phyloP scores from a whole-genome alignment of 2,113 vertebrate species.

The Paraplagusia blochii region DNA sequence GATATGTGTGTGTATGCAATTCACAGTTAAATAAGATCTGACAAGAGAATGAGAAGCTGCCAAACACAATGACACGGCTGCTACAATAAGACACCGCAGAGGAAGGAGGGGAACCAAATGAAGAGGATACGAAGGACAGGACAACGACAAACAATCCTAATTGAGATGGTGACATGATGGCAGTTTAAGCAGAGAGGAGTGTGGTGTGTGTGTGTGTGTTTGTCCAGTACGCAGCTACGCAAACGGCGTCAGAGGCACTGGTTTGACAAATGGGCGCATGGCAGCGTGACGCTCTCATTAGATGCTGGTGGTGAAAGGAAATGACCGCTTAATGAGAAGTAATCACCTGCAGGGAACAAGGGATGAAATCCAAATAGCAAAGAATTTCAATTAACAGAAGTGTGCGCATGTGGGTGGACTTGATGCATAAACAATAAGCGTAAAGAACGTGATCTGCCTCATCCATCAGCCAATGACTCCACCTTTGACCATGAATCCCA shows the following conservation, averaged over 20 bases:
- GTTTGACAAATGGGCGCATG: slow-evolving; percentile 54
- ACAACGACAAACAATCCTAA: slow-evolving; percentile 58
- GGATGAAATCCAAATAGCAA: slow-evolving; percentile 47
- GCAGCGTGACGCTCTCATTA: slow-evolving; percentile 81
- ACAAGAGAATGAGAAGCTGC: slow-evolving; percentile 95
- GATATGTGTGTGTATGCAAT: slow-evolving; percentile 44
- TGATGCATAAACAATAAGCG: slow-evolving; percentile 35
- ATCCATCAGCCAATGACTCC: slow-evolving; percentile 44
- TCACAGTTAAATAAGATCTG: slow-evolving; percentile 80
- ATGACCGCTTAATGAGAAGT: slow-evolving; percentile 72
- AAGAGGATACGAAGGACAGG: slow-evolving; percentile 46
- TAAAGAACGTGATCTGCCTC: slow-evolving; percentile 22
- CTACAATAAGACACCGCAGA: slow-evolving; percentile 49
- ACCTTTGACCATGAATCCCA: slow-evolving; percentile 48
- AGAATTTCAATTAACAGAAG: slow-evolving; percentile 43
- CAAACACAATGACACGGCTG: slow-evolving; percentile 89
- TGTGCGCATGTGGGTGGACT: neutral
- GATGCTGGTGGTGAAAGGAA: slow-evolving; percentile 71
- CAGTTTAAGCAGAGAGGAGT: slow-evolving; percentile 29
- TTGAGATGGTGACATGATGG: slow-evolving; percentile 59
- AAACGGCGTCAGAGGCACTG: neutral
- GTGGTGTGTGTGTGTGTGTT: slow-evolving; percentile 25
- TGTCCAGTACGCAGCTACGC: neutral
- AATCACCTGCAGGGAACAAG: slow-evolving; percentile 52
- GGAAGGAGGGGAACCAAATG: slow-evolving; percentile 24